Base-by-base conservation (phyloP, 2,888 invertebrate genomes). In the Lathronympha strigana region DNA sequence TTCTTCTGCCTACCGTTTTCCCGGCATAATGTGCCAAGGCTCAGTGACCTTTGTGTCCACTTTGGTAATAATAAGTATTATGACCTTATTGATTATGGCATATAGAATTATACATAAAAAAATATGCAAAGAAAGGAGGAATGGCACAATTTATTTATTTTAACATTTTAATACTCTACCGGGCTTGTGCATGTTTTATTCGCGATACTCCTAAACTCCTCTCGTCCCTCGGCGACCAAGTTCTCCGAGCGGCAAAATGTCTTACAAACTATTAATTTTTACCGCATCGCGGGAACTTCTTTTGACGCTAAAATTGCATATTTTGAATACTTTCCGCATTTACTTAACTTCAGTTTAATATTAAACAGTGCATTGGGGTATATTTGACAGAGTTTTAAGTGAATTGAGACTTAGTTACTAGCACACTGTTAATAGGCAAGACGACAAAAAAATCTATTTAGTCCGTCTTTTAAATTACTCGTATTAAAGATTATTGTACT, bases 201-300 rank as follows among this genome's bases (percentile, higher is more conserved):
- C 57, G 47, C n/a, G 47, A n/a, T 33, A 33, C 19, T 43, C 43
- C 55, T 28, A 17, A 15, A 21, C 49, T 21, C 11, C n/a, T 17
- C 28, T 28, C 33, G 9, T 58, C 58, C 60, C 64, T 9, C 1
- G 64, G 60, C 51, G 60, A 25, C 17, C 17, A 64, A 64, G 28
- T 60, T 64, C 28, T 58, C 19, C 45, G 23, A 11, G 64, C 64
- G 25, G 31, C 51, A 53, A 60, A 47, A 64, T 40, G 50, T 58
- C 58, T 64, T 60, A 45, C 36, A 19, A 64, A 64, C 64, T 64
- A 64, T 64, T 64, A 64, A 64, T 64, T 64, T 60, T 64, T 64
- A 64, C 60, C 60, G 58, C 60, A 36, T 31, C 64, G 15, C 4
- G 64, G 57, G 57, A 53, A 36, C 38, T 58, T 47, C 58, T 60